Percentiles rank a stretch among this genome's conserved stretches.
These are phyloP conservation scores for Castor canadensis DNA, from an alignment of 2,113 vertebrate genomes.

Conservation along the genomic window DNA sequence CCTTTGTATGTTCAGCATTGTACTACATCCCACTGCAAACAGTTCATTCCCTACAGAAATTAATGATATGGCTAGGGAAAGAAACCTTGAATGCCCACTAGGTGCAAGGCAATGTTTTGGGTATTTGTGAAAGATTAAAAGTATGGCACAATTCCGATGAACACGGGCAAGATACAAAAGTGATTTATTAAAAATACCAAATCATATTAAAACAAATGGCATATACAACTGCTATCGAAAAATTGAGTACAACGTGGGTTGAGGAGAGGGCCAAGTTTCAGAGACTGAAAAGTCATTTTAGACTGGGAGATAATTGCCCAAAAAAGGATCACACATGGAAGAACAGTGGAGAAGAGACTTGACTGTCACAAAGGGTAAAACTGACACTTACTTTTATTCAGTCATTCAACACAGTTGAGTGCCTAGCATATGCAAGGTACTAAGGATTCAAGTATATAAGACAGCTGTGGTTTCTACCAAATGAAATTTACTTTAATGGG, in stretches of 20 bases:
- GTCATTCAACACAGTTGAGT: not conserved
- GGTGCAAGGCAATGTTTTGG: not conserved
- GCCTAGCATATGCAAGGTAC: not conserved
- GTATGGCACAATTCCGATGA: not conserved
- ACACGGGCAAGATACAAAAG: not conserved
- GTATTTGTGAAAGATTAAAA: not conserved
- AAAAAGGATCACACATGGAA: not conserved
- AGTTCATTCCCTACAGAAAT: not conserved
- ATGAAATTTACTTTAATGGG: not conserved
- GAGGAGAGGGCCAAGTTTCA: slow-evolving; percentile 22
- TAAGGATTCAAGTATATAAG: slow-evolving; percentile 13
- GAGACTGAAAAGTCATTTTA: not conserved
- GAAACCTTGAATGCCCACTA: not conserved
- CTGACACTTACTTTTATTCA: slow-evolving; percentile 9
- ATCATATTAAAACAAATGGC: not conserved
- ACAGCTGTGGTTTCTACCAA: not conserved
- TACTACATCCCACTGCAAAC: not conserved
- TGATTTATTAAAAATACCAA: not conserved
- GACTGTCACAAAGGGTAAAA: not conserved
- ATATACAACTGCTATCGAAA: not conserved
- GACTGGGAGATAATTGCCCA: not conserved
- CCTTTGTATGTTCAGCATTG: not conserved
- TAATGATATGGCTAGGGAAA: not conserved
- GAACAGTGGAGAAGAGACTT: not conserved
- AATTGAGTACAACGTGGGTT: not conserved